Percentiles rank a stretch among this genome's conserved stretches.
Conservation (phyloP, 2,888 invertebrate genomes). For the Adelognathus sp. region DNA sequence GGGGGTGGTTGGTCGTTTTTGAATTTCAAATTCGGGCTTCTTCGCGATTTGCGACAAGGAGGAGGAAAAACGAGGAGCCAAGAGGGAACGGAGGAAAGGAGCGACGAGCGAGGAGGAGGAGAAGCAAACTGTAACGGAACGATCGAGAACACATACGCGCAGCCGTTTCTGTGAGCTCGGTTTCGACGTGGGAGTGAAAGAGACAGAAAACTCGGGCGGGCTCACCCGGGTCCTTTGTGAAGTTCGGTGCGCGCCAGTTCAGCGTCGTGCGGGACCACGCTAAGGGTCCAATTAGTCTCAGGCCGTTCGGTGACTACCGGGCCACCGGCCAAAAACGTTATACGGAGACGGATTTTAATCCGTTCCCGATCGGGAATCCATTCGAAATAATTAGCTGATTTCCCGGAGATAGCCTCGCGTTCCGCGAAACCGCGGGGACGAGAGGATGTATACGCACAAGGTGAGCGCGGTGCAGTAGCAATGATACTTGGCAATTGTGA, state of each 20-base stretch:
- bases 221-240: constrained; percentile 46
- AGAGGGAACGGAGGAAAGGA: constrained; percentile 36
- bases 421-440: constrained; percentile 62
- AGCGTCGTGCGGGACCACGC: constrained; percentile 69
- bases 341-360: constrained; percentile 76
- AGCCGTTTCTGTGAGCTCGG: not conserved
- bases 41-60: constrained; percentile 30
- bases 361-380: constrained; percentile 78
- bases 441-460: constrained; percentile 27
- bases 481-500: constrained; percentile 6
- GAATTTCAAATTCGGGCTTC: constrained; percentile 78
- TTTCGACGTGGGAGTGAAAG: constrained; percentile 13
- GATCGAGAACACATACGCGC: not conserved
- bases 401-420: constrained; percentile 74
- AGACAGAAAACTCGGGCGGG: constrained; percentile 5
- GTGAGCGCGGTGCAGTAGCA: not conserved
- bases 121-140: not conserved
- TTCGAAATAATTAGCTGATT: constrained; percentile 81
- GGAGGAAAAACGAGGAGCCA: constrained; percentile 17
- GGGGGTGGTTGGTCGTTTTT: constrained; percentile 68
- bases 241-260: constrained; percentile 47
- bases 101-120: constrained; percentile 33
- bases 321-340: constrained; percentile 75
- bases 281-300: constrained; percentile 81
- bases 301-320: constrained; percentile 77